A percentile compares a stretch with the other conserved stretches of the same genome.
These are phyloP conservation scores for Agonopterix heracliana DNA, from an alignment of 2,888 invertebrate genomes.

Conservation along the genomic window DNA sequence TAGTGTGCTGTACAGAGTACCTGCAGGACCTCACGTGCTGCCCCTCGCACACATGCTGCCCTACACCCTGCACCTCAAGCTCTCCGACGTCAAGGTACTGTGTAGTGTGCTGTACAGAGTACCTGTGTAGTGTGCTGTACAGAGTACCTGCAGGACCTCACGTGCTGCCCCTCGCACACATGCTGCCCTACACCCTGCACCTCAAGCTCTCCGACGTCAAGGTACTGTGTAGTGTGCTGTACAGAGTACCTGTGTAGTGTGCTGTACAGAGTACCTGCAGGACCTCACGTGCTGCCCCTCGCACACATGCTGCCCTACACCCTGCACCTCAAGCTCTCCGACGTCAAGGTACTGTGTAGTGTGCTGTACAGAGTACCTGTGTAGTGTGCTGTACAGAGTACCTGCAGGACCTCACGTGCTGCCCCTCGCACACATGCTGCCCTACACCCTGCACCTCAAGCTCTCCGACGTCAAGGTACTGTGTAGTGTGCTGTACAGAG, in stretches of 20 bases:
- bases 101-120: not conserved
- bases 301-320: constrained; percentile 84
- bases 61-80: constrained; percentile 79
- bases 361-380: not conserved
- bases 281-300: constrained; percentile 79
- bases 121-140: too few species aligned
- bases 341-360: constrained; percentile 79
- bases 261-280: too few species aligned
- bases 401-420: constrained; percentile 61
- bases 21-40: constrained; percentile 61
- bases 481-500: not conserved
- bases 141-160: too few species aligned
- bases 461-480: constrained; percentile 79
- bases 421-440: constrained; percentile 81
- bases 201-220: constrained; percentile 78
- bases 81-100: constrained; percentile 79
- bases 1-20: too few species aligned
- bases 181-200: constrained; percentile 83
- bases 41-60: constrained; percentile 83
- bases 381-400: too few species aligned
- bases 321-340: constrained; percentile 76
- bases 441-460: constrained; percentile 80
- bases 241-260: not conserved
- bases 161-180: constrained; percentile 79
- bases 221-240: too few species aligned